Conservation (phyloP, 2,888 invertebrate genomes). For the Apodemia zela region DNA sequence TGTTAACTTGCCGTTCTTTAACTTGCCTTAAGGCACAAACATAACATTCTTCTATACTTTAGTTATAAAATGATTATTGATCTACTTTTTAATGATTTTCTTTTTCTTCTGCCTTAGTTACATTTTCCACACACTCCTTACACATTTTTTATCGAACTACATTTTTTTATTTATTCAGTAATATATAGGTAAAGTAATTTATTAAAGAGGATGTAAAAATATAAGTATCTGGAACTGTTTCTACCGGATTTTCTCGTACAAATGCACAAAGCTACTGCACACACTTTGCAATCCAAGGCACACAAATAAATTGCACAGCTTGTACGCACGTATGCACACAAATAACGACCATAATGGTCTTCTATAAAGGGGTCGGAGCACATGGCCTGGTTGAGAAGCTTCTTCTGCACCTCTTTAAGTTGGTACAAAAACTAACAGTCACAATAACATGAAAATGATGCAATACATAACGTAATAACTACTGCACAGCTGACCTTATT, state of each 20-base stretch:
- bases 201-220: neutral
- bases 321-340: constrained; percentile 74
- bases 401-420: constrained; percentile 48
- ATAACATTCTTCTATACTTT: too few relatives aligned
- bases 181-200: neutral
- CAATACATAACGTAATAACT: constrained; percentile 69
- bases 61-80: neutral
- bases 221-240: constrained; percentile 50
- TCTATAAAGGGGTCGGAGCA: constrained; percentile 29
- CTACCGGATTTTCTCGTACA: constrained; percentile 60
- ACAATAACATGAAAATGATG: constrained; percentile 58
- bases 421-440: constrained; percentile 63
- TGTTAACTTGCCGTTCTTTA: too few relatives aligned
- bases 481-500: constrained; percentile 55
- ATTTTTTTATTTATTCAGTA: neutral
- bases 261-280: constrained; percentile 70
- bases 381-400: constrained; percentile 34
- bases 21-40: too few relatives aligned
- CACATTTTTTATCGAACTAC: neutral
- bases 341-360: constrained; percentile 52
- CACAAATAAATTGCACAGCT: constrained; percentile 76
- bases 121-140: too few relatives aligned
- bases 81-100: too few relatives aligned
- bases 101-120: too few relatives aligned
- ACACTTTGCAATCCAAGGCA: constrained; percentile 66